phyloP scores from a whole-genome alignment of 2,797 vertebrate species.

The Acridotheres tristis region DNA sequence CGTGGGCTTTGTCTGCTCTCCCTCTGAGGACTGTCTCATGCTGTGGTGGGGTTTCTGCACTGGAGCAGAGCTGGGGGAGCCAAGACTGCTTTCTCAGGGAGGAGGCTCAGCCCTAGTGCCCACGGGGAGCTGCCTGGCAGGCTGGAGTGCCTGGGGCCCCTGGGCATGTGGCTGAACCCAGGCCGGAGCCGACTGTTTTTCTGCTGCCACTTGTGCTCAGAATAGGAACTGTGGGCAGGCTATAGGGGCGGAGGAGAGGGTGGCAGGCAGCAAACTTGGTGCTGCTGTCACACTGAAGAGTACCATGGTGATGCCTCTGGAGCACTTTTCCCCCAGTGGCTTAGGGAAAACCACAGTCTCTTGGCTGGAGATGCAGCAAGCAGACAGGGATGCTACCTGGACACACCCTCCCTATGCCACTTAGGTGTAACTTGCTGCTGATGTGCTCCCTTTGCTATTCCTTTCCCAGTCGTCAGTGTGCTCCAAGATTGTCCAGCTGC shows the following conservation, averaged over 20 bases:
- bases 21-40: neutral
- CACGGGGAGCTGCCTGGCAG: neutral
- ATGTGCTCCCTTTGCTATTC: neutral
- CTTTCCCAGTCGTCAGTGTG: conserved; percentile 90
- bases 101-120: neutral
- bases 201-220: neutral
- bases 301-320: neutral
- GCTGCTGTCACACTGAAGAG: neutral
- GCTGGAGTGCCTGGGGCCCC: neutral
- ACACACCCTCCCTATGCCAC: neutral
- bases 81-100: neutral
- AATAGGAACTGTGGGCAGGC: neutral
- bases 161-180: neutral
- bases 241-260: neutral
- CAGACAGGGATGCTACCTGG: neutral
- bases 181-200: neutral
- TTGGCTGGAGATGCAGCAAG: neutral
- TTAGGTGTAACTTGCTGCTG: neutral
- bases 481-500: conserved; percentile 94
- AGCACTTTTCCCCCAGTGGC: neutral
- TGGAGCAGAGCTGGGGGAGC: neutral
- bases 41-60: neutral
- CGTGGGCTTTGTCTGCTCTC: neutral
- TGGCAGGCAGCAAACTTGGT: neutral
- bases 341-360: neutral